These are phyloP conservation scores for Apotomis betuletana DNA, from an alignment of 2,888 invertebrate genomes.

Conservation along the genomic window DNA sequence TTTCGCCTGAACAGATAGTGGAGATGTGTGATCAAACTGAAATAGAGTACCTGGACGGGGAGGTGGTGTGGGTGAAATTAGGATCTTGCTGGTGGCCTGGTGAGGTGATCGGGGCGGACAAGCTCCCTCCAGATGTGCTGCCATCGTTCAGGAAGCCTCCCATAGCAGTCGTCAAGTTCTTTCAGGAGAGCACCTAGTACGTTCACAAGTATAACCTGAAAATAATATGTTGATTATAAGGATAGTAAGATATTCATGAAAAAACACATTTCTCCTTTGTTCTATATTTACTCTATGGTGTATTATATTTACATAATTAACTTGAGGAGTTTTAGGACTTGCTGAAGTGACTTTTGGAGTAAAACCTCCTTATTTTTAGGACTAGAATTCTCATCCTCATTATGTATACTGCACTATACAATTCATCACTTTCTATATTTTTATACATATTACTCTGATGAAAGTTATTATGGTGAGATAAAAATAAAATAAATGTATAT, in stretches of 20 bases:
- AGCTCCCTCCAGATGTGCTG: constrained; percentile 87
- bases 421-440: not conserved
- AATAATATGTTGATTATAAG: constrained; percentile 8
- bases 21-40: constrained; percentile 89
- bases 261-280: constrained; percentile 26
- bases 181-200: constrained; percentile 93
- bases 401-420: not conserved
- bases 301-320: constrained; percentile 54
- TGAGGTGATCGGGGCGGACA: constrained; percentile 86
- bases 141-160: constrained; percentile 87
- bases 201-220: constrained; percentile 61
- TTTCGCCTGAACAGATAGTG: constrained; percentile 72
- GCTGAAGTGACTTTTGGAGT: not conserved
- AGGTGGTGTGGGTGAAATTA: constrained; percentile 93
- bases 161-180: constrained; percentile 93
- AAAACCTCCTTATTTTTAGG: not conserved
- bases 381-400: not conserved
- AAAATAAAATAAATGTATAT: no score
- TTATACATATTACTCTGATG: no score
- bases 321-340: not conserved
- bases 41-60: constrained; percentile 87
- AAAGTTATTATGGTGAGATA: no score
- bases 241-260: not conserved
- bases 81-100: constrained; percentile 94
- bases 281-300: constrained; percentile 40